Conservation (phyloP, 2,113 vertebrate genomes). For the Phodopus roborovskii region DNA sequence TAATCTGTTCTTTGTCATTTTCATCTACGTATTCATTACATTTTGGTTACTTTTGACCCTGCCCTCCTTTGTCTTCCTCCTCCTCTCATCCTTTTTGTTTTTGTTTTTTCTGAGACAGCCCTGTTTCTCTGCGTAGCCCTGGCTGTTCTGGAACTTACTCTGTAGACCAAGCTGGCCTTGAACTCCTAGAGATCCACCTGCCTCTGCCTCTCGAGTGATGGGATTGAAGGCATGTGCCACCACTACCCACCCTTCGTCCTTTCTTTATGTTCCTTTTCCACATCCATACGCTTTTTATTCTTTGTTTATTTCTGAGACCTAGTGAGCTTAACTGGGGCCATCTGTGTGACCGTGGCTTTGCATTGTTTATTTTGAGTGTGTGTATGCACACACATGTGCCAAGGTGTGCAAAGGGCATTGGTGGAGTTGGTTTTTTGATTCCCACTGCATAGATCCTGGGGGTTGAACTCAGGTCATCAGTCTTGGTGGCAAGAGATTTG, state of each 20-base stretch:
- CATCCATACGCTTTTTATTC: background rate
- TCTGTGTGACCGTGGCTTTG: background rate
- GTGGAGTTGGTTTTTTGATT: background rate
- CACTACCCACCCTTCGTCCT: background rate
- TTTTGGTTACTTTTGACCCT: background rate
- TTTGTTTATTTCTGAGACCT: background rate
- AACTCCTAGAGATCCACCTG: background rate
- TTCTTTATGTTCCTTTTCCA: background rate
- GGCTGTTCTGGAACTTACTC: background rate
- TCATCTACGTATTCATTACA: background rate
- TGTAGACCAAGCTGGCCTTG: background rate
- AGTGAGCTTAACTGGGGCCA: background rate
- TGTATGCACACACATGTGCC: background rate
- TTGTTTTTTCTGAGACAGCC: background rate
- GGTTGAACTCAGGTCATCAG: background rate
- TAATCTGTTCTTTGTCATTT: background rate
- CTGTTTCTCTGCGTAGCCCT: background rate
- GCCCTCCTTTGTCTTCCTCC: too few relatives aligned
- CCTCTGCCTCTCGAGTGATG: background rate
- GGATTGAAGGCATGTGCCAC: background rate
- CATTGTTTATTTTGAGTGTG: background rate
- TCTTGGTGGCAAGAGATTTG: background rate
- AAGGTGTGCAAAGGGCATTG: background rate
- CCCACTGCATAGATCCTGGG: background rate
- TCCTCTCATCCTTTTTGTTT: background rate